A percentile compares a stretch with the other conserved stretches of the same genome.
Evolutionary conservation across 2,113 vertebrate genomes (phyloP).

Genomic region (Callospermophilus lateralis): DNA sequence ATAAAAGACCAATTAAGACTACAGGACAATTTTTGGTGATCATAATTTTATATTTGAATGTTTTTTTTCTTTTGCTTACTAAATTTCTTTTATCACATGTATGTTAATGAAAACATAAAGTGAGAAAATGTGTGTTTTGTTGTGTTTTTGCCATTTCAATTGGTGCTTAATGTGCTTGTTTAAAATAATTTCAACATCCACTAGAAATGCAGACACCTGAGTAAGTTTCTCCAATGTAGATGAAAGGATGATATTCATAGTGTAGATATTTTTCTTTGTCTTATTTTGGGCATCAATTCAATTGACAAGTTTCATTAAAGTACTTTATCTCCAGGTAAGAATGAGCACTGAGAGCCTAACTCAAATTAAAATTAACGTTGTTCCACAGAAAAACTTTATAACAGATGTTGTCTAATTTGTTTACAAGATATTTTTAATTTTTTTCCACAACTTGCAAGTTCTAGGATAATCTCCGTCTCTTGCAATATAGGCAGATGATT

Average conservation of each 20-base stretch:
- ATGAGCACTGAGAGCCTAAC: background rate
- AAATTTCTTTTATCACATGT: too few relatives aligned
- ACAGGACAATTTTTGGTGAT: too few relatives aligned
- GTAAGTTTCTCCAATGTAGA: too few relatives aligned
- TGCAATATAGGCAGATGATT: background rate
- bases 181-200: too few relatives aligned
- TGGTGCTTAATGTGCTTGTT: too few relatives aligned
- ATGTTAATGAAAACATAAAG: too few relatives aligned
- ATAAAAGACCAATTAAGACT: too few relatives aligned
- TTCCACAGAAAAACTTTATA: constrained; percentile 53
- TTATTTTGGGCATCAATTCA: constrained; percentile 56
- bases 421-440: constrained; percentile 28
- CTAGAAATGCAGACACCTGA: too few relatives aligned
- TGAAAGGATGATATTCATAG: background rate
- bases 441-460: background rate
- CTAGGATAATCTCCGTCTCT: background rate
- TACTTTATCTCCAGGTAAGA: constrained; percentile 44
- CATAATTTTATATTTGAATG: too few relatives aligned
- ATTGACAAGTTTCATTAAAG: constrained; percentile 64
- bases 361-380: constrained; percentile 49
- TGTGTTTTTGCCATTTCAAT: too few relatives aligned
- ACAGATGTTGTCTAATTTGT: constrained; percentile 55
- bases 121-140: too few relatives aligned
- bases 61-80: too few relatives aligned
- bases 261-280: constrained; percentile 36